Evolutionary conservation across 2,888 invertebrate species (phyloP).

Genomic region (Pammene fasciana): DNA sequence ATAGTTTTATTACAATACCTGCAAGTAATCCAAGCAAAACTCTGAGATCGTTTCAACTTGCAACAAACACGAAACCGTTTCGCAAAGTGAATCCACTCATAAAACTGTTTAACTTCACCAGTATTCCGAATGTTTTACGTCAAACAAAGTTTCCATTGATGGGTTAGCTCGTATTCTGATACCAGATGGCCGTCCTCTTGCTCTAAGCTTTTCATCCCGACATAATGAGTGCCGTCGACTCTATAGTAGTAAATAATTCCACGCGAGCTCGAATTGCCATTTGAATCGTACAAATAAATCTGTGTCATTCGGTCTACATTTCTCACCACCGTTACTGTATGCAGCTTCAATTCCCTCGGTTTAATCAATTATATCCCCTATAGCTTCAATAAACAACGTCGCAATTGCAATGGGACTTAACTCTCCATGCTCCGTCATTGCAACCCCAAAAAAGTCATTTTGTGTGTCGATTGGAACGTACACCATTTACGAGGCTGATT

Average conservation of each 20-base stretch:
- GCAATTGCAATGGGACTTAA: slow-evolving; percentile 49
- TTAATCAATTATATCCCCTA: slow-evolving; percentile 53
- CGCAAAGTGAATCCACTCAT: slow-evolving; percentile 49
- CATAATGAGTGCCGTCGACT: slow-evolving; percentile 69
- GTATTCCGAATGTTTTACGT: slow-evolving; percentile 47
- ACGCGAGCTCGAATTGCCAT: slow-evolving; percentile 68
- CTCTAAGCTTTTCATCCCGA: slow-evolving; percentile 66
- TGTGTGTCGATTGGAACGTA: slow-evolving; percentile 79
- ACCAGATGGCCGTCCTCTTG: slow-evolving; percentile 67
- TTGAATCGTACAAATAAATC: slow-evolving; percentile 80
- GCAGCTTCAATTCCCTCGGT: slow-evolving; percentile 41
- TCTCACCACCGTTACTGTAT: slow-evolving; percentile 62
- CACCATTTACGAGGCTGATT: slow-evolving; percentile 82
- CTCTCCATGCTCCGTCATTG: slow-evolving; percentile 51
- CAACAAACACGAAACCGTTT: slow-evolving; percentile 42
- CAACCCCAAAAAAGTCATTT: slow-evolving; percentile 78
- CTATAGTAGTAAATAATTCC: slow-evolving; percentile 70
- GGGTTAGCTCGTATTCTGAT: slow-evolving; percentile 36
- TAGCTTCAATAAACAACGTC: slow-evolving; percentile 51
- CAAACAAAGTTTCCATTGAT: slow-evolving; percentile 47
- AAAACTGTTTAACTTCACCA: slow-evolving; percentile 47
- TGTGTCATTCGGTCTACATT: slow-evolving; percentile 73
- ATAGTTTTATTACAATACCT: slow-evolving; percentile 32
- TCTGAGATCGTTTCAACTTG: slow-evolving; percentile 23
- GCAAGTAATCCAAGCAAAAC: slow-evolving; percentile 26